A percentile compares a stretch with the other conserved stretches of the same genome.
These are phyloP conservation scores for Chrysochloris asiatica DNA, from an alignment of 2,113 vertebrate species.

Conservation along the genomic window DNA sequence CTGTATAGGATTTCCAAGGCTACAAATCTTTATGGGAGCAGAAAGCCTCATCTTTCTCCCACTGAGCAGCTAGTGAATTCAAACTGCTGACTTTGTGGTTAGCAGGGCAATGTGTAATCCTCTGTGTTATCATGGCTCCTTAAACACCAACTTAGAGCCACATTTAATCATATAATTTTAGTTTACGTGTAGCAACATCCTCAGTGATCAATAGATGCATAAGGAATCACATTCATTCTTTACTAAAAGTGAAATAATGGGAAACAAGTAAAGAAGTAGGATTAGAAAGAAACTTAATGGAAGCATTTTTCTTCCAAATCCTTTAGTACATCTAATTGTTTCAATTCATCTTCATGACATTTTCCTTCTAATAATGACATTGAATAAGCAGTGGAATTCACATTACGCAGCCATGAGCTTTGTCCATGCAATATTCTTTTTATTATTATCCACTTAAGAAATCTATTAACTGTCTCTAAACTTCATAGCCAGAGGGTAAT, in stretches of 20 bases:
- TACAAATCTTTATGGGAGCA: too few relatives aligned
- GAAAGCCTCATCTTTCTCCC: too few relatives aligned
- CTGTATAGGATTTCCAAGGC: too few relatives aligned
- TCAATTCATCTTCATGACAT: constrained; percentile 74
- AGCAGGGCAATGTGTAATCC: too few relatives aligned
- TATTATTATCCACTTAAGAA: constrained; percentile 47
- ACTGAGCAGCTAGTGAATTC: too few relatives aligned
- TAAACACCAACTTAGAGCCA: too few relatives aligned
- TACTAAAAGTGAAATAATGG: background rate
- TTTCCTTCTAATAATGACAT: constrained; percentile 57
- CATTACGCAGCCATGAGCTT: constrained; percentile 2
- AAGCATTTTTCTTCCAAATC: constrained; percentile 68
- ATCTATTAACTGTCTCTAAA: constrained; percentile 51
- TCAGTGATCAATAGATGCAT: background rate
- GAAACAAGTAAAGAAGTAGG: constrained; percentile 41
- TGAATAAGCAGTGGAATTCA: constrained; percentile 70
- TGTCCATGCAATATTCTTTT: constrained; percentile 34
- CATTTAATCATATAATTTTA: background rate
- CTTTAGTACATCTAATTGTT: constrained; percentile 73
- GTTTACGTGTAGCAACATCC: background rate
- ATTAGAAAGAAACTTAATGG: constrained; percentile 52
- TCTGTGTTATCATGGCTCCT: too few relatives aligned
- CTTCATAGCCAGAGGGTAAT: constrained; percentile 53
- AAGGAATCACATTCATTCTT: background rate
- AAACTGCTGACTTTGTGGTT: too few relatives aligned